Base-by-base conservation (phyloP, 1,140 invertebrate species). In the Zaprionus taronus region DNA sequence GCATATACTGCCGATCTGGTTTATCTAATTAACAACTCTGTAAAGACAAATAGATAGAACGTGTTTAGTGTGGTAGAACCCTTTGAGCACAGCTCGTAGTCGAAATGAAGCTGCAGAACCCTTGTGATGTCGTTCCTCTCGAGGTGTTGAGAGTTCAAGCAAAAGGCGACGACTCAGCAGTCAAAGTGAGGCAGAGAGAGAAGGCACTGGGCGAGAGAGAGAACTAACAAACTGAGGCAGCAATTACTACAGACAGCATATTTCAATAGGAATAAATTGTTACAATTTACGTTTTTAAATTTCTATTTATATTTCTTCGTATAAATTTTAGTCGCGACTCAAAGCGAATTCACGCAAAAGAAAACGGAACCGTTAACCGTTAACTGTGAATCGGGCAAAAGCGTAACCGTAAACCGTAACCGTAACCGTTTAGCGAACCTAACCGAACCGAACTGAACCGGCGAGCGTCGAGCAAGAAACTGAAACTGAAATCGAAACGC, bases 381-480 rank as follows among this genome's bases (percentile, higher is more conserved):
- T 41, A 34, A 34, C 31, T 34, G 31, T 34, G 31, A 34, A 34
- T 34, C 31, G 31, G 31, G 31, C 31, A 34, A 28, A 28, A 28
- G 5, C 26, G 26, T 7, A 28, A 53, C 28, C 56, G 77, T 56
- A 53, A 69, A 56, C 62, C 71, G 61, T 28, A 26, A 53, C 36
- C 56, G 77, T 57, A 53, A 34, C 15, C n/a, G 12, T 69, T 41
- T 34, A 63, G 58, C 55, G 57, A 47, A 71, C 56, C 47, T 56
- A 66, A 71, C 51, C 58, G 31, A 57, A 72, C 49, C 72, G 72
- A 86, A 87, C 83, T 72, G 78, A 77, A 79, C 84, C 84, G 84
- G 85, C 84, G 85, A 90, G 63, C 85, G 81, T 84, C 84, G 75
- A 74, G 64, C 65, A 90, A 90, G 72, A 84, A 89, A 89, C 84